Conservation (phyloP, 2,888 invertebrate genomes). For the Neoscelio sp. region DNA sequence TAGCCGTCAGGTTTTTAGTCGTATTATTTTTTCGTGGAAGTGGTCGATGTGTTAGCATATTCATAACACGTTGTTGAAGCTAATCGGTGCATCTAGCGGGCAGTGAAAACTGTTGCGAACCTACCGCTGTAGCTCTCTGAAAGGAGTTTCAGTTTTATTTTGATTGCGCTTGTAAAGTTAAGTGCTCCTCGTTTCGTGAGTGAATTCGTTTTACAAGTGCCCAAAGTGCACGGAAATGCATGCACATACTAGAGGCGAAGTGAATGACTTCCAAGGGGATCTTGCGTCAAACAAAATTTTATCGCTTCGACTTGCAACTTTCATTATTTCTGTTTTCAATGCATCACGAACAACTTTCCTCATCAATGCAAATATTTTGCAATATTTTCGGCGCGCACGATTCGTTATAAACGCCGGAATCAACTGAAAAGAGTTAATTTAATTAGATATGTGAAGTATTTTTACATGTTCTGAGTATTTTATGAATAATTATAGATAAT, state of each 20-base stretch:
- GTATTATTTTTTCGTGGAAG: constrained; percentile 1
- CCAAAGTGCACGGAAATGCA: constrained; percentile 33
- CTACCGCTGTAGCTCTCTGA: constrained; percentile 6
- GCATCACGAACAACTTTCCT: neutral
- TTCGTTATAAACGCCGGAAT: too few relatives aligned
- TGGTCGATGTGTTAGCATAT: constrained; percentile 32
- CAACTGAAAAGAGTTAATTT: too few relatives aligned
- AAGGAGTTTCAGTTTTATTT: constrained; percentile 46
- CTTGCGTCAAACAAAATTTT: constrained; percentile 31
- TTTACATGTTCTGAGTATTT: too few relatives aligned
- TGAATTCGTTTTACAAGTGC: constrained; percentile 43
- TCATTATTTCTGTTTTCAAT: constrained; percentile 3
- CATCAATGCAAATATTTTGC: neutral
- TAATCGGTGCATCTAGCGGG: constrained; percentile 40
- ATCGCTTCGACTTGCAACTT: constrained; percentile 22
- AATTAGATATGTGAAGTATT: too few relatives aligned
- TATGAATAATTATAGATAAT: too few relatives aligned
- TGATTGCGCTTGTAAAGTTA: constrained; percentile 46
- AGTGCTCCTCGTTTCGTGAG: constrained; percentile 32
- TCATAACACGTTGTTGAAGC: constrained; percentile 43
- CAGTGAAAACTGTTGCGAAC: constrained; percentile 49
- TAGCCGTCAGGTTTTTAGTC: too few relatives aligned
- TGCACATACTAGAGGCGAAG: constrained; percentile 21
- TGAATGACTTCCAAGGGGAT: constrained; percentile 20
- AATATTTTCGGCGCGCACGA: neutral